Evolutionary conservation across 2,888 invertebrate genomes (phyloP).

Genomic region (Hemistola chrysoprasaria): DNA sequence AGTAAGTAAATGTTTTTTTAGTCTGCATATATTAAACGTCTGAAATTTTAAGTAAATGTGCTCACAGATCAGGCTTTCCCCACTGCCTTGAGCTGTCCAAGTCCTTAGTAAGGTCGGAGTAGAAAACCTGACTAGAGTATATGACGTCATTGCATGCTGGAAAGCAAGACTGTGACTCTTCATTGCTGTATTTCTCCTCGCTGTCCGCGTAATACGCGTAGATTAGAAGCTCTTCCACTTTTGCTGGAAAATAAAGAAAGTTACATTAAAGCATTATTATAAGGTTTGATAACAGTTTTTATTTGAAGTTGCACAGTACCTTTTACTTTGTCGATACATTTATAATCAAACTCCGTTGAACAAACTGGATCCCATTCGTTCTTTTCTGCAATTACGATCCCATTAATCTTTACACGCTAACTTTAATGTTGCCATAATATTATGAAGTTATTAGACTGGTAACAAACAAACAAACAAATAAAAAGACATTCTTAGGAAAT

Average conservation of each 20-base stretch:
- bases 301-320: conserved; percentile 36
- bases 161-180: conserved; percentile 56
- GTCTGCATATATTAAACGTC: no score
- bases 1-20: no score
- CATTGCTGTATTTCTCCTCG: conserved; percentile 49
- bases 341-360: conserved; percentile 55
- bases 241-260: conserved; percentile 36
- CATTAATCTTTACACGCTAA: no score
- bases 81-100: conserved; percentile 39
- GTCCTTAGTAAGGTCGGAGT: conserved; percentile 61
- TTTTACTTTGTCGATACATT: conserved; percentile 57
- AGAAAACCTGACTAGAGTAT: conserved; percentile 70
- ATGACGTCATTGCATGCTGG: conserved; percentile 71
- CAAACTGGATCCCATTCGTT: conserved; percentile 57
- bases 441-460: no score
- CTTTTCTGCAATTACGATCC: conserved; percentile 46
- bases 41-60: neutral
- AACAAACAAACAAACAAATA: no score
- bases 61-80: conserved; percentile 46
- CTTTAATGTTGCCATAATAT: no score
- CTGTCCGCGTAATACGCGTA: conserved; percentile 66
- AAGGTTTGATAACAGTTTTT: no score
- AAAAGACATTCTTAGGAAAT: no score
- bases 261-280: neutral
- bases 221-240: conserved; percentile 61